Evolutionary conservation across 2,797 vertebrate genomes (phyloP).

Genomic region (Arctocebus calabarensis): DNA sequence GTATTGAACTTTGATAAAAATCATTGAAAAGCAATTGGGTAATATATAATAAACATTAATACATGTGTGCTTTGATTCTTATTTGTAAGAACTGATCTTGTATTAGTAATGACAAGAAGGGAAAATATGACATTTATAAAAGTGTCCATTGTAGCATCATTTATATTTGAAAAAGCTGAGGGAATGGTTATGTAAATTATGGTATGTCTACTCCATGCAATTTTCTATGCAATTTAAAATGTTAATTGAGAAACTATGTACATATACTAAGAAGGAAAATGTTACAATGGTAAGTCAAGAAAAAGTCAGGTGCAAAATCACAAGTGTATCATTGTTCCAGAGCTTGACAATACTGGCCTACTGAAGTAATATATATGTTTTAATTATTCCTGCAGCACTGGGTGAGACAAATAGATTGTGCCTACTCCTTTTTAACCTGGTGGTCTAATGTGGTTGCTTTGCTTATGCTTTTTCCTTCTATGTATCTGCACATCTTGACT

Average conservation of each 20-base stretch:
- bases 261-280: background rate
- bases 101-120: background rate
- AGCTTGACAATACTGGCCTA: background rate
- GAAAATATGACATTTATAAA: background rate
- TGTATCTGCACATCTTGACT: background rate
- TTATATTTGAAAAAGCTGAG: background rate
- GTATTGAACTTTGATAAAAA: background rate
- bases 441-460: background rate
- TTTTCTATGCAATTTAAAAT: slow-evolving; percentile 37
- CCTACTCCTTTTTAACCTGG: background rate
- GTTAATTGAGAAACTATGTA: slow-evolving; percentile 9
- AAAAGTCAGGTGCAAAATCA: background rate
- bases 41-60: background rate
- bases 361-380: background rate
- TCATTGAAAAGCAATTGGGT: background rate
- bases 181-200: background rate
- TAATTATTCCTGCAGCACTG: background rate
- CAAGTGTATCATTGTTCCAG: background rate
- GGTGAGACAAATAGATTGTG: background rate
- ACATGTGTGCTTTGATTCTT: background rate
- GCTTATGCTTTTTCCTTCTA: background rate
- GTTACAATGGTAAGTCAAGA: background rate
- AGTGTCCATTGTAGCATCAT: background rate
- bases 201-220: background rate
- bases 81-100: background rate